A percentile compares a stretch with the other conserved stretches of the same genome.
phyloP scores from a whole-genome alignment of 2,113 vertebrate genomes.

The Seriola aureovittata region DNA sequence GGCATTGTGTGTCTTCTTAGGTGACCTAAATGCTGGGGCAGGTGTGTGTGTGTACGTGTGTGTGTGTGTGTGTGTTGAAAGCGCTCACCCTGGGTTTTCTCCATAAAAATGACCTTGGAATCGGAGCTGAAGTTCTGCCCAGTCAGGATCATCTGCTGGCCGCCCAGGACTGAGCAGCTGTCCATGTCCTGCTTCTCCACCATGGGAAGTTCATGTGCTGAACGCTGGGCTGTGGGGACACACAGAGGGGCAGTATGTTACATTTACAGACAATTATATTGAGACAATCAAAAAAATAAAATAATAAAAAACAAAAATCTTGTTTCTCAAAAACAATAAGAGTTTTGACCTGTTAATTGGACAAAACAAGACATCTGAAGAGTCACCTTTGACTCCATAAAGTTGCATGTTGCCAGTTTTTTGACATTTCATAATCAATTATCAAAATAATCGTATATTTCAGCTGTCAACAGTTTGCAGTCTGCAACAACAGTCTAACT shows the following conservation, averaged over 20 bases:
- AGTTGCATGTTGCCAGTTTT: no score
- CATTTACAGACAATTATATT: not conserved
- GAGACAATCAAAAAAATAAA: no score
- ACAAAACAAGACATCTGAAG: no score
- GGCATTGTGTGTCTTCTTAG: not conserved
- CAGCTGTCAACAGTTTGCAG: not conserved
- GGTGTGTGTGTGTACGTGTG: not conserved
- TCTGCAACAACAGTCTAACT: no score
- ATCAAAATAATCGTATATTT: no score
- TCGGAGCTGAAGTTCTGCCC: slow-evolving; percentile 98
- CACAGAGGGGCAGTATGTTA: slow-evolving; percentile 10
- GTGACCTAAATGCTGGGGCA: not conserved
- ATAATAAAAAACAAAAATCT: not conserved
- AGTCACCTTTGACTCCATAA: no score
- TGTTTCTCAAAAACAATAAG: no score
- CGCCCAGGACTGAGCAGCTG: slow-evolving; percentile 93
- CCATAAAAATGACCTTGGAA: slow-evolving; percentile 96
- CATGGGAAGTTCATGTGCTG: slow-evolving; percentile 97
- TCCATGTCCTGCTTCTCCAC: slow-evolving; percentile 97
- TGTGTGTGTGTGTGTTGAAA: not conserved
- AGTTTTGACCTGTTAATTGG: no score
- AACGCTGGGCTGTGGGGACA: slow-evolving; percentile 91
- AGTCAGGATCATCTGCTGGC: slow-evolving; percentile 97
- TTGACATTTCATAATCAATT: not conserved
- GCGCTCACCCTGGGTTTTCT: slow-evolving; percentile 93